phyloP scores from a whole-genome alignment of 1,140 invertebrate genomes.

The Papilio polyxenes region DNA sequence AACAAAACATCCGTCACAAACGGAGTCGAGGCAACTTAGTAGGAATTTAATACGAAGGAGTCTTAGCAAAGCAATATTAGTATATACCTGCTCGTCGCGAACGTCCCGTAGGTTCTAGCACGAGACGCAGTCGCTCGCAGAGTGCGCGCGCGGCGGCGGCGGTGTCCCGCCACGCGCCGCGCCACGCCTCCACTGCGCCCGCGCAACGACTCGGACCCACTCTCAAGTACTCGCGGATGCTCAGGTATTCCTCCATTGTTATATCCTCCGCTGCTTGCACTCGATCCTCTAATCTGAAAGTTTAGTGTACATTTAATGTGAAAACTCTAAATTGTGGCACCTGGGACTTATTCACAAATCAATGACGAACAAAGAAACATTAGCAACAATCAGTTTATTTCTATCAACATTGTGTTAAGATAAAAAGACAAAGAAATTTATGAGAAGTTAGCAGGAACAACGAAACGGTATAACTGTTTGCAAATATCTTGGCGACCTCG shows the following conservation, averaged over 20 bases:
- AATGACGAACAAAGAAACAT: too few relatives aligned
- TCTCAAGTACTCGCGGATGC: conserved; percentile 56
- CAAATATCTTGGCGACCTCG: too few relatives aligned
- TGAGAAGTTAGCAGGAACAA: too few relatives aligned
- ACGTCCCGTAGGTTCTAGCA: conserved; percentile 97
- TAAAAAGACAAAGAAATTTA: conserved; percentile 18
- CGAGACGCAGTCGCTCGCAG: conserved; percentile 95
- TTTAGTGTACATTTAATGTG: background rate
- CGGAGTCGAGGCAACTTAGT: too few relatives aligned
- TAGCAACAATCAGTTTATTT: background rate
- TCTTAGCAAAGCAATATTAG: conserved; percentile 82
- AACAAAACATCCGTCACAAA: too few relatives aligned
- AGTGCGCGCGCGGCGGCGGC: conserved; percentile 90
- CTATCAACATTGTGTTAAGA: conserved; percentile 34
- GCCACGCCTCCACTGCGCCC: conserved; percentile 56
- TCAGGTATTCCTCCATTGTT: conserved; percentile 61
- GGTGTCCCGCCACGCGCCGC: conserved; percentile 79
- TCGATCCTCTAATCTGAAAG: conserved; percentile 51
- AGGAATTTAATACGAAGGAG: background rate
- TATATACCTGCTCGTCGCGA: conserved; percentile 90
- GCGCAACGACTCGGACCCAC: conserved; percentile 3
- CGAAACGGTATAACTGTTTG: too few relatives aligned
- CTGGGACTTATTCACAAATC: too few relatives aligned
- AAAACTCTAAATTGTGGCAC: too few relatives aligned
- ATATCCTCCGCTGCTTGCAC: conserved; percentile 53